These are phyloP conservation scores for Motacilla alba DNA, from an alignment of 2,113 vertebrate species.

Conservation along the genomic window DNA sequence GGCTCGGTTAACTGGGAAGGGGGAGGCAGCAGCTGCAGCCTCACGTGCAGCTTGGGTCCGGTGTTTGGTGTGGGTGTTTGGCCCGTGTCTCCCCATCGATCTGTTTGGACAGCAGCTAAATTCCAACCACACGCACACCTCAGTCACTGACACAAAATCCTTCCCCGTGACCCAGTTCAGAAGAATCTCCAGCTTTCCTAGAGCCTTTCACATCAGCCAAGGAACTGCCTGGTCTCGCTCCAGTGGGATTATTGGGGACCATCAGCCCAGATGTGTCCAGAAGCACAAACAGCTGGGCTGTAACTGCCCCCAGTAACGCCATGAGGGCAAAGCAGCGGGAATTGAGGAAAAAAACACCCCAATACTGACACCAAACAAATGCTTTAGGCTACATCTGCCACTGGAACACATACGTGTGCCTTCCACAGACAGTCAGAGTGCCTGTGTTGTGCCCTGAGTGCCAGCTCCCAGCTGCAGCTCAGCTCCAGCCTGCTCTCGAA, in stretches of 20 bases:
- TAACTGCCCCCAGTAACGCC: not conserved
- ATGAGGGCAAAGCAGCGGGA: fast-evolving
- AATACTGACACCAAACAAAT: fast-evolving
- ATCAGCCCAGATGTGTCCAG: not conserved
- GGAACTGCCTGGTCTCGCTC: not conserved
- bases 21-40: not conserved
- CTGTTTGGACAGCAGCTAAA: not conserved
- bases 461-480: not conserved
- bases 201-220: not conserved
- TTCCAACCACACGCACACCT: not conserved
- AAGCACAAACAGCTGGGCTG: not conserved
- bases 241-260: fast-evolving
- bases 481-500: not conserved
- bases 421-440: fast-evolving
- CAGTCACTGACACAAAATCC: not conserved
- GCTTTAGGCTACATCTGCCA: fast-evolving
- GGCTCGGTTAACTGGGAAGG: not conserved
- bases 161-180: not conserved
- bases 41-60: not conserved
- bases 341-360: not conserved
- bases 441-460: not conserved
- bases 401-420: fast-evolving
- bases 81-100: not conserved
- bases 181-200: not conserved
- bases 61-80: not conserved